Percentiles rank a stretch among this genome's conserved stretches.
These are phyloP conservation scores for Sarotherodon lohbergeri DNA, from an alignment of 2,113 vertebrate genomes.

Conservation along the genomic window DNA sequence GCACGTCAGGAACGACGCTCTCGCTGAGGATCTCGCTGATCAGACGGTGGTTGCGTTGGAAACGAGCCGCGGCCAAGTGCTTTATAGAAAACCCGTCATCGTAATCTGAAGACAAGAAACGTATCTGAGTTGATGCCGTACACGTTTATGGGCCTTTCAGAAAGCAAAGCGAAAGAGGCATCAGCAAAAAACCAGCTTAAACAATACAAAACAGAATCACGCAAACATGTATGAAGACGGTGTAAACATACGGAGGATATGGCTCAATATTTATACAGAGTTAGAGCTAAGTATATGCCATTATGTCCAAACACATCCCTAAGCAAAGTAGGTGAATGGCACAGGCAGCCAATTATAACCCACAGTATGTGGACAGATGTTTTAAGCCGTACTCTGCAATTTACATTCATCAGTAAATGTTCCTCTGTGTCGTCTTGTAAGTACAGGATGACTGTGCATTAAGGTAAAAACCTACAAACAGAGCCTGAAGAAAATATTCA, in stretches of 20 bases:
- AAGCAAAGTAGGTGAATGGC: constrained; percentile 6
- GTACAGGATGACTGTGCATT: background rate
- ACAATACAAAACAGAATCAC: background rate
- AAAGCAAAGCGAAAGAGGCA: background rate
- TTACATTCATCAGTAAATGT: constrained; percentile 8
- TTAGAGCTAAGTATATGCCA: constrained; percentile 10
- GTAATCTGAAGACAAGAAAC: constrained; percentile 78
- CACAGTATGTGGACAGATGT: background rate
- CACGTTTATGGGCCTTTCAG: background rate
- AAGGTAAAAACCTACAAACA: background rate
- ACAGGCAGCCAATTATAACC: constrained; percentile 28
- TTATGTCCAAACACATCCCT: constrained; percentile 27
- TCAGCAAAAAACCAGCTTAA: background rate
- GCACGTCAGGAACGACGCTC: constrained; percentile 94
- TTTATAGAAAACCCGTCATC: constrained; percentile 98
- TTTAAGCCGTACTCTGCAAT: constrained; percentile 15
- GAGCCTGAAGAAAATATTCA: background rate
- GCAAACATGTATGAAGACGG: background rate
- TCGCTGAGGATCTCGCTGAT: constrained; percentile 98
- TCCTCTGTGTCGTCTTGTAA: background rate
- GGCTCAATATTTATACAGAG: constrained; percentile 32
- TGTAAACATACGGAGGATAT: background rate
- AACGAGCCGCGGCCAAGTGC: constrained; percentile 91
- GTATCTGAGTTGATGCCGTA: background rate
- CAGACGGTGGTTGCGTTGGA: constrained; percentile 96